Evolutionary conservation across 2,113 vertebrate genomes (phyloP).

Genomic region (Tupaia chinensis): DNA sequence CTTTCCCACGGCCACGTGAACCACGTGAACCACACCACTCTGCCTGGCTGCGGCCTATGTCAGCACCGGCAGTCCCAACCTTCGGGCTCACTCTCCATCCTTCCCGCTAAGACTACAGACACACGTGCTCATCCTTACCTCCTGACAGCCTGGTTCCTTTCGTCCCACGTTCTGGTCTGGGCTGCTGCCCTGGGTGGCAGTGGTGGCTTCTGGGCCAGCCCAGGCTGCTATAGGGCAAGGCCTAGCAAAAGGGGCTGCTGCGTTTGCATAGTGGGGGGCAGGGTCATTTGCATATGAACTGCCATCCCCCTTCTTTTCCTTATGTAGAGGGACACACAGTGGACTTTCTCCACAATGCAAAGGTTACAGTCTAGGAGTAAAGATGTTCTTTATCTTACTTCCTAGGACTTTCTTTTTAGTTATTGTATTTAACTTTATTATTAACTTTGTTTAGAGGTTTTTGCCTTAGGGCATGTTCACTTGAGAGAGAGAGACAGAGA

Average conservation of each 20-base stretch:
- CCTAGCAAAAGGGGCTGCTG: background rate
- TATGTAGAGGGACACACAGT: background rate
- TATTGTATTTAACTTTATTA: no score
- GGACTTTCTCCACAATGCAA: background rate
- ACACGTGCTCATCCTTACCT: background rate
- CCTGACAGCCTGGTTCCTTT: background rate
- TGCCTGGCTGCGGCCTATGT: no score
- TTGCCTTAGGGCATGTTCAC: no score
- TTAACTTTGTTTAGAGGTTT: no score
- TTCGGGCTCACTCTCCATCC: accelerated
- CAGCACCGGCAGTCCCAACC: background rate
- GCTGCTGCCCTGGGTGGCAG: background rate
- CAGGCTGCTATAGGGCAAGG: background rate
- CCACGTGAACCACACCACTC: background rate
- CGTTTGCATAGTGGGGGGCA: background rate
- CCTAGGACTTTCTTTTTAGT: background rate
- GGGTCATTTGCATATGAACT: conserved; percentile 1
- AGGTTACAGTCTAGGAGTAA: background rate
- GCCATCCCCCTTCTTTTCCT: background rate
- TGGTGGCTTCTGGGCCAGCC: background rate
- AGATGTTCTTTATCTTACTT: background rate
- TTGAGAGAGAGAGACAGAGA: no score
- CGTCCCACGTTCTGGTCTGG: background rate
- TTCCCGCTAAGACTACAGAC: accelerated
- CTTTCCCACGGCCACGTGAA: background rate